These are phyloP conservation scores for Pseudotriccus pelzelni DNA, from an alignment of 2,797 vertebrate species.

Conservation along the genomic window DNA sequence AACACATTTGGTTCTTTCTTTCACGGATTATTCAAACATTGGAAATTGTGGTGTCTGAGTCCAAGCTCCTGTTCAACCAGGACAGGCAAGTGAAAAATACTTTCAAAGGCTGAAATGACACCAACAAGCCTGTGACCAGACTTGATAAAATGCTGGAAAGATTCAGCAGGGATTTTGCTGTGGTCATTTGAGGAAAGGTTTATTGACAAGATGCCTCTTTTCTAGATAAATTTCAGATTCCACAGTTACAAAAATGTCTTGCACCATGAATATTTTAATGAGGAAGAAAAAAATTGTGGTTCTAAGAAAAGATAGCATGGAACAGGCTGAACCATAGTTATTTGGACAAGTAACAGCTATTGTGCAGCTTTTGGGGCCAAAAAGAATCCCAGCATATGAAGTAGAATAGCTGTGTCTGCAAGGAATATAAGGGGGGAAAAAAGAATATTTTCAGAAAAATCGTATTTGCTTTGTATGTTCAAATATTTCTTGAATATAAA, in stretches of 20 bases:
- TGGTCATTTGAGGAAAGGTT: not conserved
- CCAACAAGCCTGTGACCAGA: not conserved
- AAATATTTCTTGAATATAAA: not conserved
- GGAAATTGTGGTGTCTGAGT: not conserved
- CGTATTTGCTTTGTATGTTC: not conserved
- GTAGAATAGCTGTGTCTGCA: not conserved
- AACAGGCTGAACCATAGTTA: not conserved
- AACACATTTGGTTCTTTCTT: not conserved
- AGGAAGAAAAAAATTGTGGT: not conserved
- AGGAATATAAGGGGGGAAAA: not conserved
- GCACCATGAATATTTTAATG: not conserved
- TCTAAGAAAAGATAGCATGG: not conserved
- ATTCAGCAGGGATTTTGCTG: not conserved
- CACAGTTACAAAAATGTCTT: not conserved
- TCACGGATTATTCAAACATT: not conserved
- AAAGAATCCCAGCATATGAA: not conserved
- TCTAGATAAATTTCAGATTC: not conserved
- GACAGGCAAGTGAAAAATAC: not conserved
- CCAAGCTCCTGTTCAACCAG: not conserved
- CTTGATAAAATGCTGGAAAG: not conserved
- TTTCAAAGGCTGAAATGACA: not conserved
- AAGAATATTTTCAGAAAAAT: not conserved
- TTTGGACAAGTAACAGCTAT: not conserved
- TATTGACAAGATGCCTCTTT: not conserved
- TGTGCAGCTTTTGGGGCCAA: not conserved